A percentile compares a stretch with the other conserved stretches of the same genome.
Evolutionary conservation across 2,113 vertebrate genomes (phyloP).

Genomic region (Platanista minor): DNA sequence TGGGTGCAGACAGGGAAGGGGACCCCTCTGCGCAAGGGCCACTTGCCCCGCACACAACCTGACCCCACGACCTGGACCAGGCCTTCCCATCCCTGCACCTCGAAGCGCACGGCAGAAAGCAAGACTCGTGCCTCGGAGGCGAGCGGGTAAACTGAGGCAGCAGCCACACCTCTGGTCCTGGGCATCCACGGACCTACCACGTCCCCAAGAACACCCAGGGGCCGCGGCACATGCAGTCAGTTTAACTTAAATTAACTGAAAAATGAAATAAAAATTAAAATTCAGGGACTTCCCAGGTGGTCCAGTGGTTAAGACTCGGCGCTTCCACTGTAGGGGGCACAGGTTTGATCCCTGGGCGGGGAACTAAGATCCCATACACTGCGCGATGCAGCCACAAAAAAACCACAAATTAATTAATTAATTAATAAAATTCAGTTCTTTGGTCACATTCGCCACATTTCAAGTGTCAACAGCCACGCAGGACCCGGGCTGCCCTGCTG

Average conservation of each 20-base stretch:
- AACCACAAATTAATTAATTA: background rate
- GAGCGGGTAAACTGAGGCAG: background rate
- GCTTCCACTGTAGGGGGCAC: background rate
- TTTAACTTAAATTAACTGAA: background rate
- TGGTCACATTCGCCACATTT: background rate
- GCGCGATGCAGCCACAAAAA: background rate
- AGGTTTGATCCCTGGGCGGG: background rate
- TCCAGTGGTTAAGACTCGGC: background rate
- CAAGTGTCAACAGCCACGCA: background rate
- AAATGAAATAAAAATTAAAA: background rate
- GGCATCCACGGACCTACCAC: background rate
- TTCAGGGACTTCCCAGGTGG: background rate
- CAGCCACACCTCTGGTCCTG: fast-evolving
- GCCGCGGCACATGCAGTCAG: fast-evolving
- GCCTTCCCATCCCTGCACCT: too few species aligned
- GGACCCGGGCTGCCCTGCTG: fast-evolving
- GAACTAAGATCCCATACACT: background rate
- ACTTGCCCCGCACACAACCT: fast-evolving
- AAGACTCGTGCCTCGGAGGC: fast-evolving
- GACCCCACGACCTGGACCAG: background rate
- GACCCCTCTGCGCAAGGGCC: background rate
- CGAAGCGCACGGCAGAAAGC: background rate
- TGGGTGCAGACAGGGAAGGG: fast-evolving
- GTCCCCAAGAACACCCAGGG: background rate
- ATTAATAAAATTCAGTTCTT: background rate